Percentiles rank a stretch among this genome's conserved stretches.
phyloP scores from a whole-genome alignment of 2,888 invertebrate species.

The Caenorhabditis plicata region DNA sequence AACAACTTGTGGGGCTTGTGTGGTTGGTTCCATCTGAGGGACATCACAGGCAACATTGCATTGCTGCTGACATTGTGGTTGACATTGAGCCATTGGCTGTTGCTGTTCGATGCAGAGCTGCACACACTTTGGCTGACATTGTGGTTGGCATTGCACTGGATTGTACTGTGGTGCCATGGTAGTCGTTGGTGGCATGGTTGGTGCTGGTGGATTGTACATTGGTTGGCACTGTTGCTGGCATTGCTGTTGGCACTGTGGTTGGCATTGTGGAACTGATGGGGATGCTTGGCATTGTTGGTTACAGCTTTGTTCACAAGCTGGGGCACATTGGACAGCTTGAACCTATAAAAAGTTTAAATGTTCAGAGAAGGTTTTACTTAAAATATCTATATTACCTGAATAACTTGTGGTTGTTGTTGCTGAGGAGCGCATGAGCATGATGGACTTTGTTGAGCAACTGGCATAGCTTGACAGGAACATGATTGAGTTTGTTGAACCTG shows the following conservation, averaged over 20 bases:
- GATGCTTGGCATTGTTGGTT: constrained; percentile 24
- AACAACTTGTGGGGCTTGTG: constrained; percentile 25
- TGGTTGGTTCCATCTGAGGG: constrained; percentile 15
- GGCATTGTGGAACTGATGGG: constrained; percentile 26
- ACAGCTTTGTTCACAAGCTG: constrained; percentile 41
- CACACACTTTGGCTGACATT: constrained; percentile 22
- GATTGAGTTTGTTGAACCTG: constrained; percentile 34
- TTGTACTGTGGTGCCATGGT: constrained; percentile 15
- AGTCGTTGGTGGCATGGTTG: constrained; percentile 24
- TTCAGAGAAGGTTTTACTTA: not conserved
- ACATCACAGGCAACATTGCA: constrained; percentile 24
- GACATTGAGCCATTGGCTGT: constrained; percentile 7
- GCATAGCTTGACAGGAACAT: constrained; percentile 43
- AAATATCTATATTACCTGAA: constrained; percentile 25
- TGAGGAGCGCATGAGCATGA: constrained; percentile 39
- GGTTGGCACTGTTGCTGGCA: constrained; percentile 32
- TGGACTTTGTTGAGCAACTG: constrained; percentile 21
- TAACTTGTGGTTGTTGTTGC: constrained; percentile 29
- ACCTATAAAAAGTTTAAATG: constrained; percentile 15
- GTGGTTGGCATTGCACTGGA: constrained; percentile 13
- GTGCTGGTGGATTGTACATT: constrained; percentile 19
- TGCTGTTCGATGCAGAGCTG: too few species aligned
- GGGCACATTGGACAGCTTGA: constrained; percentile 36
- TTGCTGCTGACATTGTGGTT: constrained; percentile 33
- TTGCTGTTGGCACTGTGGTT: constrained; percentile 36